These are phyloP conservation scores for Alosa sapidissima DNA, from an alignment of 2,797 vertebrate species.

Conservation along the genomic window DNA sequence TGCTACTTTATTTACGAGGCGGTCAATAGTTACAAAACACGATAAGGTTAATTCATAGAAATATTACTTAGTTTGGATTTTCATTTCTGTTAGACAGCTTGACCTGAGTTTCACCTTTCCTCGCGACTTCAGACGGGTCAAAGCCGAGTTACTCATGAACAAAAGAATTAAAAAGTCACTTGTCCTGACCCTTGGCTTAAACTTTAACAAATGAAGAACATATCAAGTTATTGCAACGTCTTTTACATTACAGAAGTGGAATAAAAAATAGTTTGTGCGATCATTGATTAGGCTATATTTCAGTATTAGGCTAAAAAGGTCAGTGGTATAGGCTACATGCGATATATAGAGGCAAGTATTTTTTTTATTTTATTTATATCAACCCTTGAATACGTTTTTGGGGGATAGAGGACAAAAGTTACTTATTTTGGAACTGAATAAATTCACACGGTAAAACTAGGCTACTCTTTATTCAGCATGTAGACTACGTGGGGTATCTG, in stretches of 20 bases:
- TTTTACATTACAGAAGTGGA: neutral
- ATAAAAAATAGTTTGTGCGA: neutral
- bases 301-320: too few relatives aligned
- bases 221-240: neutral
- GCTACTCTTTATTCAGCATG: too few relatives aligned
- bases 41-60: neutral
- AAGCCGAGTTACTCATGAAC: slow-evolving; percentile 95
- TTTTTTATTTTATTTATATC: too few relatives aligned
- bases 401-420: neutral
- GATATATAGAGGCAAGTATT: too few relatives aligned
- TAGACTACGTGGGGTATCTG: too few relatives aligned
- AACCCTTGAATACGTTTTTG: too few relatives aligned
- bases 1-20: neutral
- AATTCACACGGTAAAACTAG: neutral
- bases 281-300: neutral
- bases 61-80: slow-evolving; percentile 69
- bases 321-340: too few relatives aligned
- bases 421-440: neutral
- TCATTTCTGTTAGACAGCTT: slow-evolving; percentile 90
- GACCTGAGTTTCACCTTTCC: slow-evolving; percentile 98
- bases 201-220: slow-evolving; percentile 29
- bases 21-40: neutral
- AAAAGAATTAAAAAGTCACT: slow-evolving; percentile 91
- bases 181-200: slow-evolving; percentile 56
- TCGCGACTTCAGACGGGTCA: slow-evolving; percentile 91